A percentile compares a stretch with the other conserved stretches of the same genome.
Evolutionary conservation across 2,888 invertebrate species (phyloP).

Genomic region (Tupiocoris notatus): DNA sequence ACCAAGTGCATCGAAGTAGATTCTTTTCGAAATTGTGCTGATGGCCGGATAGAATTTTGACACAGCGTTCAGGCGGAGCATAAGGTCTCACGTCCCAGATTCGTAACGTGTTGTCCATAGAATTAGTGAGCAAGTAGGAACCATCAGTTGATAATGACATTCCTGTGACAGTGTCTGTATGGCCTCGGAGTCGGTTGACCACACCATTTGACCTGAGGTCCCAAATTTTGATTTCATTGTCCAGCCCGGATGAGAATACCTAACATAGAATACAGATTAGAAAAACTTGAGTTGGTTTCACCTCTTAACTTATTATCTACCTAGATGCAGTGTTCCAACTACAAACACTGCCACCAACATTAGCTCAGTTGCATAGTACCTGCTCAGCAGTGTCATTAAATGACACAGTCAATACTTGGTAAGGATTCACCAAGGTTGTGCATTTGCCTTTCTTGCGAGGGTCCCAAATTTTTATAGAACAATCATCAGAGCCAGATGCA

Average conservation of each 20-base stretch:
- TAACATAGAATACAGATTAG: background rate
- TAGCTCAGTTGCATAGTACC: no score
- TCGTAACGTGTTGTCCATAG: constrained; percentile 93
- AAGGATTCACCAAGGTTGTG: constrained; percentile 66
- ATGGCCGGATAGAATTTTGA: constrained; percentile 88
- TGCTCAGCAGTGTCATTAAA: constrained; percentile 96
- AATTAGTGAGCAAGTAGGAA: constrained; percentile 88
- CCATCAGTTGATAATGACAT: constrained; percentile 80
- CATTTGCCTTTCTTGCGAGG: constrained; percentile 80
- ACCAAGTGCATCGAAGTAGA: constrained; percentile 89
- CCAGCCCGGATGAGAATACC: constrained; percentile 85
- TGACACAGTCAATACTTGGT: constrained; percentile 75
- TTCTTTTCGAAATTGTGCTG: constrained; percentile 98
- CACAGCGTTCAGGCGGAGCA: constrained; percentile 88
- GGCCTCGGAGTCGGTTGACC: constrained; percentile 82
- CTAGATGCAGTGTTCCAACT: constrained; percentile 96
- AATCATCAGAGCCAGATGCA: constrained; percentile 94
- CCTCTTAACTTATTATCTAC: constrained; percentile 57
- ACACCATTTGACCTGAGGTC: constrained; percentile 87
- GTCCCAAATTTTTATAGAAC: constrained; percentile 90
- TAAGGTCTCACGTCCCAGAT: constrained; percentile 98
- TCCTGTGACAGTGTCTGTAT: constrained; percentile 93
- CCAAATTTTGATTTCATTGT: constrained; percentile 98
- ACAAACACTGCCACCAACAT: constrained; percentile 63
- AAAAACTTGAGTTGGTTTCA: background rate